Conservation (phyloP, 2,113 vertebrate species). For the Anas platyrhynchos region DNA sequence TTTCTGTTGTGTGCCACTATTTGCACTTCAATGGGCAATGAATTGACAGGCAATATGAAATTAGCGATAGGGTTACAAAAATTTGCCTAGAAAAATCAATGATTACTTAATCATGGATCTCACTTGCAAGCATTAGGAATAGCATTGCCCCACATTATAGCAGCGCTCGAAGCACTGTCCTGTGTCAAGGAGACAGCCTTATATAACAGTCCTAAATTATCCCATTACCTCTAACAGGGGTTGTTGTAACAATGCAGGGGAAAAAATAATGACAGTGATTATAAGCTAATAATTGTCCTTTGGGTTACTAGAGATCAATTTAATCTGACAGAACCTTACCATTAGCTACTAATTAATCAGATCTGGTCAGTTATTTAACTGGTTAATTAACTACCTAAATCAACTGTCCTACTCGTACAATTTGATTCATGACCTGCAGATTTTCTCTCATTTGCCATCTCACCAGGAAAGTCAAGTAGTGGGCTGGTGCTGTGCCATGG, state of each 20-base stretch:
- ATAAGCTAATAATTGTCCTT: neutral
- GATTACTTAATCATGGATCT: slow-evolving; percentile 13
- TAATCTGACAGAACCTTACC: neutral
- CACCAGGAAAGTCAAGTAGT: neutral
- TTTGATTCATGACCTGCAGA: neutral
- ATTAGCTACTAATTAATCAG: slow-evolving; percentile 7
- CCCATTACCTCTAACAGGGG: neutral
- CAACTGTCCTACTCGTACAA: neutral
- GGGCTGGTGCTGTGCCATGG: accelerated
- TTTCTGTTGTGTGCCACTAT: neutral
- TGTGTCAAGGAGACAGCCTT: slow-evolving; percentile 38
- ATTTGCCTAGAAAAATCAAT: neutral
- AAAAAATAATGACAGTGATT: neutral
- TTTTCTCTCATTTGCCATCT: neutral
- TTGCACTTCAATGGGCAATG: neutral
- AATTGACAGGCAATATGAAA: slow-evolving; percentile 2
- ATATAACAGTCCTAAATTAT: slow-evolving; percentile 25
- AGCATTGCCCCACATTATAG: neutral
- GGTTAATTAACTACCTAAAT: slow-evolving; percentile 2
- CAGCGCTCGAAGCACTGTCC: neutral
- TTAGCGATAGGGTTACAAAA: neutral
- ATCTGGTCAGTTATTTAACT: neutral
- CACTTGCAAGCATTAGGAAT: slow-evolving; percentile 7
- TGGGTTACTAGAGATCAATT: neutral
- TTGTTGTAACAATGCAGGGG: neutral